Evolutionary conservation across 2,888 invertebrate species (phyloP).

Genomic region (Halictus ligatus): DNA sequence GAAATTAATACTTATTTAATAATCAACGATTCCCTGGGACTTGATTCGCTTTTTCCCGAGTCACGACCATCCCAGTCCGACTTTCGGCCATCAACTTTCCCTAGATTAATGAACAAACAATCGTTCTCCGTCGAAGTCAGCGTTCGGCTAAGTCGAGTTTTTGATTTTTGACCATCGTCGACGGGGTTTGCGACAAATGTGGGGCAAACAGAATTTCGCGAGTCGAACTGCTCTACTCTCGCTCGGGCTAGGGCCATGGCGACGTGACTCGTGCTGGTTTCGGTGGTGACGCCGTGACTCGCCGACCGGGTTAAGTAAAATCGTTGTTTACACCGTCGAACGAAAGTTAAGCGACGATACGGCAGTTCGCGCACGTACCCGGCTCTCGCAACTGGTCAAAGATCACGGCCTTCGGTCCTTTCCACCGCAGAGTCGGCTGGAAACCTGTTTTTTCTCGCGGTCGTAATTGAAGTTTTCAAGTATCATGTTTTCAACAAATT

Average conservation of each 20-base stretch:
- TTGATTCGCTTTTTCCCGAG: no score
- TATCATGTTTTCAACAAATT: background rate
- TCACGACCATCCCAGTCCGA: no score
- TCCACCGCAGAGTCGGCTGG: background rate
- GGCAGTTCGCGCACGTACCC: slow-evolving; percentile 64
- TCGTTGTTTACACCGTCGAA: slow-evolving; percentile 64
- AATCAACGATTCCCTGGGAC: no score
- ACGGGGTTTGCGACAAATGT: background rate
- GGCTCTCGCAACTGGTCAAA: slow-evolving; percentile 16
- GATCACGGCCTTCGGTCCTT: background rate
- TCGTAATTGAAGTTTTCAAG: background rate
- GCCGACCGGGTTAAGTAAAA: slow-evolving; percentile 55
- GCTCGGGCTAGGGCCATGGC: background rate
- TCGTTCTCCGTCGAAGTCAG: no score
- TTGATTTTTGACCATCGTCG: background rate
- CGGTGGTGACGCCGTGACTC: slow-evolving; percentile 51
- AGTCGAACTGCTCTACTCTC: background rate
- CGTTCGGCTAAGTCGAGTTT: background rate
- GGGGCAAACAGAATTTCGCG: slow-evolving; percentile 37
- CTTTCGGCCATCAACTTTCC: no score
- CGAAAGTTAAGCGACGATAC: slow-evolving; percentile 64
- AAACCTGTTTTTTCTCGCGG: background rate
- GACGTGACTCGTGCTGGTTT: slow-evolving; percentile 30
- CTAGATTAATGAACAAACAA: no score
- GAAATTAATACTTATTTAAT: no score